These are phyloP conservation scores for Gnathonemus echidnorhynchus DNA, from an alignment of 2,113 vertebrate species.

Conservation along the genomic window DNA sequence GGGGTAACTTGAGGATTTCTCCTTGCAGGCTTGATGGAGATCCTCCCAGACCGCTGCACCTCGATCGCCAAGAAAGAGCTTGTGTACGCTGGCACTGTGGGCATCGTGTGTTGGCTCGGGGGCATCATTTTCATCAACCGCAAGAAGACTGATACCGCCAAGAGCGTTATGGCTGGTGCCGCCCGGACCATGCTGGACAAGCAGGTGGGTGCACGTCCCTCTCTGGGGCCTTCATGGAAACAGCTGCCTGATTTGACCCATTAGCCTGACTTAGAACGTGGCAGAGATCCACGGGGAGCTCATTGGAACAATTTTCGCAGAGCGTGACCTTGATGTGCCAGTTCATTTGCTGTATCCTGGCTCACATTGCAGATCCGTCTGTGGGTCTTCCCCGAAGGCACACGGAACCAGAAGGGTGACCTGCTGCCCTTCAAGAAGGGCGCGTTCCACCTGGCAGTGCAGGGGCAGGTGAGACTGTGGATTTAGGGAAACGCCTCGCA, in stretches of 20 bases:
- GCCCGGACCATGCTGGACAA: constrained; percentile 53
- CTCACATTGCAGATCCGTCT: constrained; percentile 53
- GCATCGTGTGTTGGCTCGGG: constrained; percentile 63
- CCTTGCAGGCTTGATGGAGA: constrained; percentile 60
- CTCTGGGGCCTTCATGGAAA: too few species aligned
- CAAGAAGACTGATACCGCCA: constrained; percentile 54
- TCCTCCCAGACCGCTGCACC: constrained; percentile 62
- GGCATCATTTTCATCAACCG: constrained; percentile 69
- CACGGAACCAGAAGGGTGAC: constrained; percentile 57
- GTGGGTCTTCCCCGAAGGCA: constrained; percentile 66
- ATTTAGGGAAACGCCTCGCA: neutral
- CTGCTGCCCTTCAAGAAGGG: constrained; percentile 71
- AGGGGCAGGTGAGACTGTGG: constrained; percentile 59
- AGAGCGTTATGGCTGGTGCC: constrained; percentile 52
- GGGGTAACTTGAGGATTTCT: neutral
- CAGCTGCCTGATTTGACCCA: neutral
- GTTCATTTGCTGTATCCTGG: neutral
- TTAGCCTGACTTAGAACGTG: neutral
- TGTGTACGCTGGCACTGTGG: constrained; percentile 58
- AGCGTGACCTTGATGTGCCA: neutral
- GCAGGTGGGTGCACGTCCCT: constrained; percentile 49
- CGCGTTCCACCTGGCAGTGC: constrained; percentile 67
- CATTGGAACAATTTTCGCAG: neutral
- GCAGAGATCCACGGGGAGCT: neutral
- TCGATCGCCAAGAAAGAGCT: constrained; percentile 68